Conservation (phyloP, 2,797 vertebrate species). For the Pachyuromys duprasi region DNA sequence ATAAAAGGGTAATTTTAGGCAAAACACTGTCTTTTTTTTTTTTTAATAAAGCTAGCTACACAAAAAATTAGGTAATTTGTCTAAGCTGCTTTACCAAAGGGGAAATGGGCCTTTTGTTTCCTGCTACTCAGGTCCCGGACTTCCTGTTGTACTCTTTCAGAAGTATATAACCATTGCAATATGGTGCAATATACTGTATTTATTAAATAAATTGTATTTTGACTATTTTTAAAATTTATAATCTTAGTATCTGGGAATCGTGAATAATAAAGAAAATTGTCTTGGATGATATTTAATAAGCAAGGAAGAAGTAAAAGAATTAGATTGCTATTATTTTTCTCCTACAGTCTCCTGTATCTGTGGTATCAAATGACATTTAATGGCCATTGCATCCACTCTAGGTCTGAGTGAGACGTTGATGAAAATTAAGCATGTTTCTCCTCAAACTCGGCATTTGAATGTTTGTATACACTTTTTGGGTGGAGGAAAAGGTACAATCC, state of each 20-base stretch:
- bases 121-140: not conserved
- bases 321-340: not conserved
- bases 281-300: not conserved
- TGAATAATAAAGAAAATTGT: slow-evolving; percentile 17
- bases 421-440: not conserved
- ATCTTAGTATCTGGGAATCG: not conserved
- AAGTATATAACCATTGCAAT: not conserved
- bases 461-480: not conserved
- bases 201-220: not conserved
- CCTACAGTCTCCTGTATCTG: not conserved
- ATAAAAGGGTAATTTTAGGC: not conserved
- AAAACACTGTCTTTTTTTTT: not conserved
- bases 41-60: not conserved
- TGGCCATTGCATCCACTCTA: not conserved
- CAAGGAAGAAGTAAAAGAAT: not conserved
- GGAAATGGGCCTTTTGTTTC: not conserved
- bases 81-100: not conserved
- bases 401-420: not conserved
- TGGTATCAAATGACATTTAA: not conserved
- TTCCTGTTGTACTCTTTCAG: not conserved
- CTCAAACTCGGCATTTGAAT: not conserved
- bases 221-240: not conserved
- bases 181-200: not conserved
- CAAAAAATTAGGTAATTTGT: not conserved
- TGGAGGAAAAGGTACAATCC: not conserved